phyloP scores from a whole-genome alignment of 1,140 invertebrate genomes.

The Cepaea nemoralis region DNA sequence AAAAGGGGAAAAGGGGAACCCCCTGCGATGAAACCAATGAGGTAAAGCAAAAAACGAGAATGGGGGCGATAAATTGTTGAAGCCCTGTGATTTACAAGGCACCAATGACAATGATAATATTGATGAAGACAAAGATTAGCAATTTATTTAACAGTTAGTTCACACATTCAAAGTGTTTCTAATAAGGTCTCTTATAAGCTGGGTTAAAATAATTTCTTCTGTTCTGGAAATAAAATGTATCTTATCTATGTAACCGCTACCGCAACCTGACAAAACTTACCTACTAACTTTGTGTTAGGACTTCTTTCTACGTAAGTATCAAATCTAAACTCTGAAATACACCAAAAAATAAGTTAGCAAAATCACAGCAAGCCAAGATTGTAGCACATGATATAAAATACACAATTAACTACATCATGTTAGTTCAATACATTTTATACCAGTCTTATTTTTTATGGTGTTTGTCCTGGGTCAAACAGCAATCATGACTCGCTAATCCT shows the following conservation, averaged over 20 bases:
- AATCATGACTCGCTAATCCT: no score
- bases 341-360: not conserved
- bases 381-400: not conserved
- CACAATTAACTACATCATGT: not conserved
- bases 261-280: slow-evolving; percentile 5
- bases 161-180: no score
- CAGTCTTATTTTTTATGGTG: not conserved
- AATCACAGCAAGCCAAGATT: not conserved
- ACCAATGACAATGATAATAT: no score
- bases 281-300: slow-evolving; percentile 42
- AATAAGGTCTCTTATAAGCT: no score
- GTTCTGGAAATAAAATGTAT: not conserved
- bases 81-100: no score
- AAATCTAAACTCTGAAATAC: slow-evolving; percentile 42
- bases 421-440: no score
- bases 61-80: no score
- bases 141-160: no score
- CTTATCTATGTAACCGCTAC: not conserved
- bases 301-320: slow-evolving; percentile 52
- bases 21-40: no score
- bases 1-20: no score
- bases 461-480: not conserved
- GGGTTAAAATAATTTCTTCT: not conserved
- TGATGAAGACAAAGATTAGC: no score
- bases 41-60: no score